Percentiles rank a stretch among this genome's conserved stretches.
phyloP scores from a whole-genome alignment of 2,888 invertebrate species.

The Ashinkailepas kermadecensis region DNA sequence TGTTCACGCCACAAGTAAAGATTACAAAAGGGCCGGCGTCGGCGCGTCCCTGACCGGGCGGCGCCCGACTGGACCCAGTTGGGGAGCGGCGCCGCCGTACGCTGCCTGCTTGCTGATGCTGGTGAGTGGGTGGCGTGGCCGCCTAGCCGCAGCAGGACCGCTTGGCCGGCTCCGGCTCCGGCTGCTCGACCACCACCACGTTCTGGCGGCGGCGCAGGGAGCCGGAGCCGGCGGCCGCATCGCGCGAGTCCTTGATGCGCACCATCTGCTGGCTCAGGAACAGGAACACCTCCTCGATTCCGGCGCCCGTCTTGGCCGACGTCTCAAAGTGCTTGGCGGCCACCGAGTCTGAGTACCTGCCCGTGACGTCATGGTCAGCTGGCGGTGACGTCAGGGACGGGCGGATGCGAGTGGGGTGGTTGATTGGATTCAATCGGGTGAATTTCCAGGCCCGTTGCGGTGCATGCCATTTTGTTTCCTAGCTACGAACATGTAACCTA shows the following conservation, averaged over 20 bases:
- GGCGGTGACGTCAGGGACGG: too few relatives aligned
- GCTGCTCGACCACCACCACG: slow-evolving; percentile 30
- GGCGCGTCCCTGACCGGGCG: too few relatives aligned
- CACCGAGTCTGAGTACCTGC: slow-evolving; percentile 78
- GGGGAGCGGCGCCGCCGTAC: not conserved
- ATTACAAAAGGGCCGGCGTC: not conserved
- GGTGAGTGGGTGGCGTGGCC: not conserved
- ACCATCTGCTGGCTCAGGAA: slow-evolving; percentile 73
- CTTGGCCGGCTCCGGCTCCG: slow-evolving; percentile 25
- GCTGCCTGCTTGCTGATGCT: not conserved
- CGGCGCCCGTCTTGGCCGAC: slow-evolving; percentile 85
- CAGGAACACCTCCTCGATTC: slow-evolving; percentile 83
- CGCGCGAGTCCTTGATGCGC: slow-evolving; percentile 39
- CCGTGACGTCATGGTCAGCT: slow-evolving; percentile 35
- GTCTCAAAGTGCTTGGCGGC: slow-evolving; percentile 88
- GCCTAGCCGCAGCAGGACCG: slow-evolving; percentile 27
- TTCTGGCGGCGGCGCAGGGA: slow-evolving; percentile 29
- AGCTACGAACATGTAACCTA: too few relatives aligned
- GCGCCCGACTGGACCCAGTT: too few relatives aligned
- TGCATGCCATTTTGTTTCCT: too few relatives aligned
- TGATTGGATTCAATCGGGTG: too few relatives aligned
- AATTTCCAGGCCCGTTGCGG: too few relatives aligned
- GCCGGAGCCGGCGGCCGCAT: slow-evolving; percentile 34
- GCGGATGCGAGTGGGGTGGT: too few relatives aligned
- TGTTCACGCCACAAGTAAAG: too few relatives aligned